A percentile compares a stretch with the other conserved stretches of the same genome.
Conservation (phyloP, 2,888 invertebrate genomes). For the Cheilosia soror region DNA sequence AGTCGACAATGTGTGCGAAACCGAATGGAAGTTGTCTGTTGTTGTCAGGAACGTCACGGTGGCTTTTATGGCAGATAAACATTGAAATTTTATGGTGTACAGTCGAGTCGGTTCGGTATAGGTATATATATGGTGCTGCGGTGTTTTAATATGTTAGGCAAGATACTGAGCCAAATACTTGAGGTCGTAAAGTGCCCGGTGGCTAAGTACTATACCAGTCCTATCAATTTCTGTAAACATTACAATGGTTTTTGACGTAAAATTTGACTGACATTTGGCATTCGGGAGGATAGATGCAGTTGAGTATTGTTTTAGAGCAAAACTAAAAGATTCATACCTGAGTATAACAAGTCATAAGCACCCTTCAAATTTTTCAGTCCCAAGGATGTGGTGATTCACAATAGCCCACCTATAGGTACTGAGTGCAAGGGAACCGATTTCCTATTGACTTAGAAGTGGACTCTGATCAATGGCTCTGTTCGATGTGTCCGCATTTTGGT, state of each 20-base stretch:
- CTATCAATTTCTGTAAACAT: constrained; percentile 7
- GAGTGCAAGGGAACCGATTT: too few species aligned
- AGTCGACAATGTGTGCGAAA: constrained; percentile 29
- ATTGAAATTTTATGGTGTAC: constrained; percentile 71
- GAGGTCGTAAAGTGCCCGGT: constrained; percentile 66
- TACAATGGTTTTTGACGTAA: constrained; percentile 17
- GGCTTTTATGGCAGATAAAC: constrained; percentile 73
- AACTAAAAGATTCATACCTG: too few species aligned
- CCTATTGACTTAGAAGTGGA: too few species aligned
- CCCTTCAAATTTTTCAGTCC: too few species aligned
- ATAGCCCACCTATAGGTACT: too few species aligned
- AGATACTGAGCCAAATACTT: constrained; percentile 46
- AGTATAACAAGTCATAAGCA: too few species aligned
- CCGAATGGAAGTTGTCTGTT: constrained; percentile 42
- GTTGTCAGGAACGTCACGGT: constrained; percentile 59
- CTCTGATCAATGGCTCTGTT: too few species aligned
- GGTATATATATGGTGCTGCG: constrained; percentile 13
- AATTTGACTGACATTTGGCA: background rate
- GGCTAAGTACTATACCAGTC: constrained; percentile 39
- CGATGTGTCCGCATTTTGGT: too few species aligned
- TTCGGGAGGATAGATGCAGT: too few species aligned
- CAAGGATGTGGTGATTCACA: too few species aligned
- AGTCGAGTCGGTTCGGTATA: constrained; percentile 3
- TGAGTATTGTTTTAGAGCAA: too few species aligned
- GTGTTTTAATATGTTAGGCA: constrained; percentile 62